These are phyloP conservation scores for Bovichtus variegatus DNA, from an alignment of 2,797 vertebrate species.

Conservation along the genomic window DNA sequence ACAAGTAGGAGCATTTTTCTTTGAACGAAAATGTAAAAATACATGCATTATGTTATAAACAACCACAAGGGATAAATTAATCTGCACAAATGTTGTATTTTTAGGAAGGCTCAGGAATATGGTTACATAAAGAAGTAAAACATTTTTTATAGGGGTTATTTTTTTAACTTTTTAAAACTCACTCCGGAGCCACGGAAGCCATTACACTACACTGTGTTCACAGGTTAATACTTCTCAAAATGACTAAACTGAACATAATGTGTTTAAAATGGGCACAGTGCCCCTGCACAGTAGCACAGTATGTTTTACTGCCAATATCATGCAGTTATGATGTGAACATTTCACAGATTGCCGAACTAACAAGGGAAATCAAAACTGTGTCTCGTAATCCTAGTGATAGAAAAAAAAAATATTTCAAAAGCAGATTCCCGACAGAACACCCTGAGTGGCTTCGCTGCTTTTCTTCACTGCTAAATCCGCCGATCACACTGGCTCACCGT, in stretches of 20 bases:
- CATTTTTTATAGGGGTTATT: no score
- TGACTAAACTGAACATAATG: background rate
- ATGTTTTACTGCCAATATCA: background rate
- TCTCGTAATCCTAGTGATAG: background rate
- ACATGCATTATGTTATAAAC: no score
- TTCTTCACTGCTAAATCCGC: background rate
- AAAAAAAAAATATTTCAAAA: no score
- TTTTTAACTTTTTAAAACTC: no score
- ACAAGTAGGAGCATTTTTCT: no score
- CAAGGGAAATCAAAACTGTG: conserved; percentile 30
- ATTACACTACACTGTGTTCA: no score
- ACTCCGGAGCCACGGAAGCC: background rate
- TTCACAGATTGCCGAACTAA: background rate
- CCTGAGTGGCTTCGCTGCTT: background rate
- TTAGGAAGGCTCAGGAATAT: no score
- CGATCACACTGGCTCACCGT: background rate
- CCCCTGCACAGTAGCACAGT: background rate
- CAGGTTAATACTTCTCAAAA: background rate
- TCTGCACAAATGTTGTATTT: no score
- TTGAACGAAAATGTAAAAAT: no score
- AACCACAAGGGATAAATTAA: no score
- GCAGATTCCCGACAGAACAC: background rate
- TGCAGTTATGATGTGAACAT: background rate
- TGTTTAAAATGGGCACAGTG: background rate
- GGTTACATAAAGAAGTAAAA: no score